phyloP scores from a whole-genome alignment of 2,888 invertebrate species.

The Rhodophaea formosa region DNA sequence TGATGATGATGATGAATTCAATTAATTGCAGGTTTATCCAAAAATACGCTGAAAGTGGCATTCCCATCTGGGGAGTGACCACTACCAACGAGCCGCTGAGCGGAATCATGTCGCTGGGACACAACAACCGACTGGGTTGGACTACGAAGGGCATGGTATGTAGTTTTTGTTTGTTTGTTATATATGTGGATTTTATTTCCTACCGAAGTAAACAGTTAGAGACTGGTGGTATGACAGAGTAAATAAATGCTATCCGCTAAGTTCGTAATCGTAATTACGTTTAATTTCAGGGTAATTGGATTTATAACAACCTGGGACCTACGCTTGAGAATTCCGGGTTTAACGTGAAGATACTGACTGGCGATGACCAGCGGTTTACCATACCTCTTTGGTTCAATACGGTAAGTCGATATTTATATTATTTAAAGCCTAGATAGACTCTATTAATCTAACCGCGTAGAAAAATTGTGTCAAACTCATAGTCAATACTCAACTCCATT shows the following conservation, averaged over 20 bases:
- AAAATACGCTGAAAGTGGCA: slow-evolving; percentile 81
- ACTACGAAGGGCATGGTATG: slow-evolving; percentile 71
- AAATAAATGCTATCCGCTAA: no score
- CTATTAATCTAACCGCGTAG: no score
- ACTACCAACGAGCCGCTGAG: slow-evolving; percentile 91
- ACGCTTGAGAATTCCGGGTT: slow-evolving; percentile 78
- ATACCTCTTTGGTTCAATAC: slow-evolving; percentile 83
- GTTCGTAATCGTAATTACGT: no score
- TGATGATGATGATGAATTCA: no score
- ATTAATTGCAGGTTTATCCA: slow-evolving; percentile 82
- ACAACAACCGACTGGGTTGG: slow-evolving; percentile 86
- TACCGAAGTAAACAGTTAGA: no score
- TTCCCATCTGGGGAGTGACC: slow-evolving; percentile 88
- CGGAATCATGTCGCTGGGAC: slow-evolving; percentile 63
- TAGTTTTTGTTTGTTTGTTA: background rate
- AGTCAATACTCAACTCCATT: no score
- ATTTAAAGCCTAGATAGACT: background rate
- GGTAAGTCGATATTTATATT: slow-evolving; percentile 53
- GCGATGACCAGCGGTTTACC: slow-evolving; percentile 86
- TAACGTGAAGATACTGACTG: slow-evolving; percentile 83
- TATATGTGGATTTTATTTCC: no score
- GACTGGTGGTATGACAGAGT: no score
- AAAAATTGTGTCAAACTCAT: no score
- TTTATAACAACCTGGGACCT: slow-evolving; percentile 86
- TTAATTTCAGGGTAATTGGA: slow-evolving; percentile 81